These are phyloP conservation scores for Dissostichus mawsoni DNA, from an alignment of 2,113 vertebrate genomes.

Conservation along the genomic window DNA sequence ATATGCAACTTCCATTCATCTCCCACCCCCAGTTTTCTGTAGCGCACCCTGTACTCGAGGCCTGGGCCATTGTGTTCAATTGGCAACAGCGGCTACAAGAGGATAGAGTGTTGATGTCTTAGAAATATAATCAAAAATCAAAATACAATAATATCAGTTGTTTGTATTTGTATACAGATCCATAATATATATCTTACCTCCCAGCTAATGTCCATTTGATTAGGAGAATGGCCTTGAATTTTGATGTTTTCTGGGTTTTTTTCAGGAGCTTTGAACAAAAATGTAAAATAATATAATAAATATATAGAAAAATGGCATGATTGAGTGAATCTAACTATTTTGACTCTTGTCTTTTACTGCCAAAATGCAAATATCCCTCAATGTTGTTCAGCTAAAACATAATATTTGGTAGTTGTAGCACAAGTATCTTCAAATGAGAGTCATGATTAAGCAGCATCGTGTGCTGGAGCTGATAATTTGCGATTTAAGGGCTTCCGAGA, in stretches of 20 bases:
- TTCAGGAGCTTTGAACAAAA: conserved; percentile 90
- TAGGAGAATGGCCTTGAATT: conserved; percentile 89
- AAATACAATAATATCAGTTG: not conserved
- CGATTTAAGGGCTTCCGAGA: not conserved
- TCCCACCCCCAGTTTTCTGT: conserved; percentile 85
- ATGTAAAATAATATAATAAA: not conserved
- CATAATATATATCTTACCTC: conserved; percentile 83
- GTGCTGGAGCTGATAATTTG: not conserved
- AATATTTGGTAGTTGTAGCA: not conserved
- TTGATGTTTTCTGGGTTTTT: conserved; percentile 93
- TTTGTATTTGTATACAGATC: not conserved
- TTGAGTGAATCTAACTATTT: not conserved
- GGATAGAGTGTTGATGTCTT: conserved; percentile 5
- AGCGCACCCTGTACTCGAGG: conserved; percentile 93
- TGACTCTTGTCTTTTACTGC: not conserved
- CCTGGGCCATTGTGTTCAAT: conserved; percentile 91
- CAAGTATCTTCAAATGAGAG: conserved; percentile 15
- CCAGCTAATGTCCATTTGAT: conserved; percentile 97
- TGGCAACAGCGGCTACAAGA: conserved; percentile 87
- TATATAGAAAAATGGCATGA: not conserved
- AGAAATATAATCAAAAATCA: not conserved
- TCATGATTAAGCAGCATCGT: conserved; percentile 21
- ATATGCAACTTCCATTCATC: conserved; percentile 87
- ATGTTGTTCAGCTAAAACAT: not conserved
- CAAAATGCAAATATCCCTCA: not conserved